Evolutionary conservation across 2,888 invertebrate species (phyloP).

Genomic region (Linyphia triangularis): DNA sequence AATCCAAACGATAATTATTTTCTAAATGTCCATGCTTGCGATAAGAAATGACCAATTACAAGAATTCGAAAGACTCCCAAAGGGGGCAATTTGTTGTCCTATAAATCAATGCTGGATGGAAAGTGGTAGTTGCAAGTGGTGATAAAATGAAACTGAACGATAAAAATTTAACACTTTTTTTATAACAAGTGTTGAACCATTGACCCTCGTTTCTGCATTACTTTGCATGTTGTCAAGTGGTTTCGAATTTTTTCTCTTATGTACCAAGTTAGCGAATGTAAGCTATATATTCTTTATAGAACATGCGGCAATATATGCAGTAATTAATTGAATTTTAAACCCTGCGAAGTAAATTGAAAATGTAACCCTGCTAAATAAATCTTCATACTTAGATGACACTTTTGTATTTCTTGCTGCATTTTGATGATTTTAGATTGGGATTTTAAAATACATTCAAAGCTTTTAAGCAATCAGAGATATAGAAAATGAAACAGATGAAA

Average conservation of each 20-base stretch:
- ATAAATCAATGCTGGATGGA: slow-evolving; percentile 42
- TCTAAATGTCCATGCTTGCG: slow-evolving; percentile 27
- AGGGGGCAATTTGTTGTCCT: slow-evolving; percentile 57
- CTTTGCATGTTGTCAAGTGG: neutral
- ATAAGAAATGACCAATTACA: slow-evolving; percentile 64
- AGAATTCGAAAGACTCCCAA: neutral
- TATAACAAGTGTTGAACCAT: neutral
- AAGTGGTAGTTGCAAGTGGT: slow-evolving; percentile 31
- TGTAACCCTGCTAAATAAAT: too few relatives aligned
- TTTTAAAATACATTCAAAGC: too few relatives aligned
- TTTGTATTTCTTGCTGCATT: too few relatives aligned
- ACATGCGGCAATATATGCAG: too few relatives aligned
- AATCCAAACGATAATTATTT: slow-evolving; percentile 43
- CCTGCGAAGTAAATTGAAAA: too few relatives aligned
- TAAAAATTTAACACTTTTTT: slow-evolving; percentile 49
- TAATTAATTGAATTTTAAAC: too few relatives aligned
- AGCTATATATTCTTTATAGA: neutral
- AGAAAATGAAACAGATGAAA: too few relatives aligned
- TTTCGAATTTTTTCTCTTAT: slow-evolving; percentile 17
- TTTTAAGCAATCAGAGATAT: too few relatives aligned
- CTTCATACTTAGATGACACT: too few relatives aligned
- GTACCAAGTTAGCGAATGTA: neutral
- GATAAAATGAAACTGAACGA: slow-evolving; percentile 43
- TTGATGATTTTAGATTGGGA: too few relatives aligned
- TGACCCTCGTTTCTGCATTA: neutral